phyloP scores from a whole-genome alignment of 2,113 vertebrate genomes.

The Azemiops feae region DNA sequence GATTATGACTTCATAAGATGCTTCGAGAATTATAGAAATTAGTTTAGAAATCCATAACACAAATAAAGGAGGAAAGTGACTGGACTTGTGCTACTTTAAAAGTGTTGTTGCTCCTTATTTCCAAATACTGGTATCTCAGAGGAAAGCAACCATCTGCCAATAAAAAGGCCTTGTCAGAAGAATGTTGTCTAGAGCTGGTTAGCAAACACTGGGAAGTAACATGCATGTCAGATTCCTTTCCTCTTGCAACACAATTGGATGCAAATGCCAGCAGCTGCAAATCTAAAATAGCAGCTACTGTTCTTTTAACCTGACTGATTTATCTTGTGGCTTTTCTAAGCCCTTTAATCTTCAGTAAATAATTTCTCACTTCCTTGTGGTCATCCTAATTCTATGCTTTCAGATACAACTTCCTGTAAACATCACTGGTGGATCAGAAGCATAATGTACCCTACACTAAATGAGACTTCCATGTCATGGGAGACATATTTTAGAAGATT shows the following conservation, averaged over 20 bases:
- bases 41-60: not conserved
- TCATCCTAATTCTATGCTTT: slow-evolving; percentile 64
- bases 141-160: not conserved
- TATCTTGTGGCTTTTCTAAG: slow-evolving; percentile 60
- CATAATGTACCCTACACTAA: not conserved
- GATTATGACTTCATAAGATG: not conserved
- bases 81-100: not conserved
- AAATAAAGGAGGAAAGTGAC: not conserved
- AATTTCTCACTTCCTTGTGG: slow-evolving; percentile 68
- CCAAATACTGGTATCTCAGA: not conserved
- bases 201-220: not conserved
- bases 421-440: slow-evolving; percentile 38
- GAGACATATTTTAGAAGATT: slow-evolving; percentile 33
- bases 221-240: slow-evolving; percentile 37
- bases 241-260: not conserved
- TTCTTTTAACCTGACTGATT: slow-evolving; percentile 62
- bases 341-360: slow-evolving; percentile 63
- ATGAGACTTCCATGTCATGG: slow-evolving; percentile 9
- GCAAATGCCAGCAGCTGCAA: slow-evolving; percentile 40
- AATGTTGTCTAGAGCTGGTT: not conserved
- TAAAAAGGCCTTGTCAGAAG: not conserved
- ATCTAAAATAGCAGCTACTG: slow-evolving; percentile 61
- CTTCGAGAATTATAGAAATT: not conserved
- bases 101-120: not conserved
- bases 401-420: slow-evolving; percentile 62